Base-by-base conservation (phyloP, 2,797 vertebrate genomes). In the Melanotaenia nigrans region DNA sequence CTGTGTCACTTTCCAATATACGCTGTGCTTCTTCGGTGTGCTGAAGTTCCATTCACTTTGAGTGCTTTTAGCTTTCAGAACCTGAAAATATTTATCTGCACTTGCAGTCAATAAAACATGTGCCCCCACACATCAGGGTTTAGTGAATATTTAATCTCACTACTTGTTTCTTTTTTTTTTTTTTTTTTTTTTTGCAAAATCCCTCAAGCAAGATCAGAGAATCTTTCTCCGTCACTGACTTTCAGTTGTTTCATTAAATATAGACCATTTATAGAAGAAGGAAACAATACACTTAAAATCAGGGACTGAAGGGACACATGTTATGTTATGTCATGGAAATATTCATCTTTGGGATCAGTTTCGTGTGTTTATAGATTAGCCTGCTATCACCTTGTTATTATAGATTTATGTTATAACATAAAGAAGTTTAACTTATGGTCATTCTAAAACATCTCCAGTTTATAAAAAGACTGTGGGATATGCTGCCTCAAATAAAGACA, bases 31-130 rank as follows among this genome's bases (percentile, higher is more conserved):
- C 65, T 63, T 35, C 42, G 11, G 28, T 56, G 57, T 33, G 60
- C 78, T 81, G 65, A 86, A 74, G 73, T 89, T 89, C 47, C 61
- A 6, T 70, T 82, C 65, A 24, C 77, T 79, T 70, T 24, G 61
- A 85, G 68, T 83, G 85, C 91, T 89, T 87, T 91, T 87, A 91
- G 85, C 82, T 77, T 87, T 65, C 65, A 79, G 75, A 85, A 85
- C 75, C 75, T 38, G 66, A 82, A 69, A 71, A 74, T 81, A 88
- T 93, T 94, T 89, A 94, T 94, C 78, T 79, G 80, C 65, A 70
- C 60, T 83, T 79, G 70, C 83, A 81, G 92, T 94, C 92, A 94
- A 95, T 95, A 94, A 95, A 94, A 94, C 90, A 94, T 94, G 70
- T 49, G 83, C 85, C 78, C 80, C 54, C 35, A 68, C 83, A 54